Conservation (phyloP, 2,888 invertebrate species). For the Netelia inedita region DNA sequence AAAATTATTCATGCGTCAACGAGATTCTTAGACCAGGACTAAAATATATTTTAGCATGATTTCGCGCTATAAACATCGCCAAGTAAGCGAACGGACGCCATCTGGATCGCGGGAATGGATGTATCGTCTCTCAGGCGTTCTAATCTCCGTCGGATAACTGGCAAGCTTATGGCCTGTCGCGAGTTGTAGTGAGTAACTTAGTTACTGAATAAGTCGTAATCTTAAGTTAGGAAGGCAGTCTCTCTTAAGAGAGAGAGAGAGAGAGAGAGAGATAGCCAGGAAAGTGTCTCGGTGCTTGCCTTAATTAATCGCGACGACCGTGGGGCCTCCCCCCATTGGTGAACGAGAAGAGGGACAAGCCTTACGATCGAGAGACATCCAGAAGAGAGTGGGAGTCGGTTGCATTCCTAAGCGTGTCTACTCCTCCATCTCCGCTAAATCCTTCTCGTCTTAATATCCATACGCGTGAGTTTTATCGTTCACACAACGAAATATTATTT, state of each 20-base stretch:
- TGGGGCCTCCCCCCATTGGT: too few species aligned
- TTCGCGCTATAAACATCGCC: too few species aligned
- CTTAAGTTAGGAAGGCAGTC: constrained; percentile 24
- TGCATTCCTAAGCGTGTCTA: constrained; percentile 58
- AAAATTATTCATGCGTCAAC: too few species aligned
- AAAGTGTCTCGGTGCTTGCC: constrained; percentile 46
- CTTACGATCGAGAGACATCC: constrained; percentile 48
- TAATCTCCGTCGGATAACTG: constrained; percentile 58
- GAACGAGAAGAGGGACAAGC: constrained; percentile 57
- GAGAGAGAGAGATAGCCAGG: background rate
- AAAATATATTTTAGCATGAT: too few species aligned
- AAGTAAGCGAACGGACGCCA: background rate
- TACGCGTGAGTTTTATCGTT: too few species aligned
- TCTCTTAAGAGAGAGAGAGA: too few species aligned
- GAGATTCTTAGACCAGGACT: too few species aligned
- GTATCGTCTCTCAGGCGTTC: constrained; percentile 37
- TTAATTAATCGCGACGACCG: constrained; percentile 68
- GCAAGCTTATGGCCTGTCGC: constrained; percentile 49
- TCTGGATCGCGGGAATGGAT: constrained; percentile 9
- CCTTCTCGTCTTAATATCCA: constrained; percentile 39
- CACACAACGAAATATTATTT: too few species aligned
- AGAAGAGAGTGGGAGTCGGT: constrained; percentile 58
- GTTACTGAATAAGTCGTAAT: constrained; percentile 67
- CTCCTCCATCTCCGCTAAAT: constrained; percentile 35
- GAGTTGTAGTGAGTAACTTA: constrained; percentile 59